A percentile compares a stretch with the other conserved stretches of the same genome.
phyloP scores from a whole-genome alignment of 1,140 invertebrate species.

The Wiebesia pumilae region DNA sequence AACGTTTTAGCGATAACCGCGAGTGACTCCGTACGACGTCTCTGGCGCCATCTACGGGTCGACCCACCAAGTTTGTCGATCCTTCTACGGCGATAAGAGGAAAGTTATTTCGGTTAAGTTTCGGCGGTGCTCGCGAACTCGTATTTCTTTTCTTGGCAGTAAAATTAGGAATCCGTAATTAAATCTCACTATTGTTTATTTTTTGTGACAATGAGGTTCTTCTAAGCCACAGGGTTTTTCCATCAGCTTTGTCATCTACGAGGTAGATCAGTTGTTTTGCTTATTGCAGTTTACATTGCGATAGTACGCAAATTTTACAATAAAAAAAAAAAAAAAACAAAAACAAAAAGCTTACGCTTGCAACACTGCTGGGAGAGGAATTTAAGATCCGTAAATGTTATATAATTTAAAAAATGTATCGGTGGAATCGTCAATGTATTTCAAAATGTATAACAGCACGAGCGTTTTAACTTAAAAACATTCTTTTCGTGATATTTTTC shows the following conservation, averaged over 20 bases:
- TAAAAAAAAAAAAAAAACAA: no score
- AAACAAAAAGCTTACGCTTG: neutral
- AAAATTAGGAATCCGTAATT: no score
- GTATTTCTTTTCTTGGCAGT: no score
- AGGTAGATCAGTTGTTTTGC: no score
- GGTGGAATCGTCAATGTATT: neutral
- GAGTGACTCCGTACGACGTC: no score
- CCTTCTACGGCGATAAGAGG: neutral
- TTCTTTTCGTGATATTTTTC: neutral
- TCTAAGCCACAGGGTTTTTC: no score
- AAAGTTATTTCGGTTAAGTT: neutral
- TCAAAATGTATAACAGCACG: neutral
- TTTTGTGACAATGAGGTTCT: no score
- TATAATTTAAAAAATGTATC: neutral
- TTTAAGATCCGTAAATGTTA: neutral
- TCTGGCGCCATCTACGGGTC: constrained; percentile 38
- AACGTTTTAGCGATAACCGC: no score
- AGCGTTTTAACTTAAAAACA: neutral
- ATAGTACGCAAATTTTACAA: neutral
- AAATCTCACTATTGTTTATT: no score
- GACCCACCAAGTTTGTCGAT: neutral
- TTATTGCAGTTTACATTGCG: neutral
- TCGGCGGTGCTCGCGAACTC: no score
- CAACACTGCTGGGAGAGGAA: neutral
- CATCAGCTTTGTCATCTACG: no score